Base-by-base conservation (phyloP, 2,797 vertebrate species). In the Clarias laeviceps region DNA sequence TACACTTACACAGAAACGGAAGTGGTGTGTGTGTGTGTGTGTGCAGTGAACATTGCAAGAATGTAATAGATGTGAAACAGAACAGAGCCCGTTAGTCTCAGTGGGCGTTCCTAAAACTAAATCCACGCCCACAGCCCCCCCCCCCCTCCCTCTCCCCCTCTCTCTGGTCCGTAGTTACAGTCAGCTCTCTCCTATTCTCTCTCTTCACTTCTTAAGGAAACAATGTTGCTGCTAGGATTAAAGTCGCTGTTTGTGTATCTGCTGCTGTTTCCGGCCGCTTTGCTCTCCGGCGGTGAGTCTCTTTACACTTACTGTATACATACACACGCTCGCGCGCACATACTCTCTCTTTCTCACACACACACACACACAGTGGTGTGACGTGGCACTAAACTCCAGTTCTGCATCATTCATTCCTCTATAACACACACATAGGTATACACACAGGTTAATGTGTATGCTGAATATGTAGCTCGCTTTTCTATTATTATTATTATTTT, bases 241-340 rank as follows among this genome's bases (percentile, higher is more conserved):
- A 81, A 81, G 62, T 65, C 79, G 8, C 18, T 81, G 37, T 81
- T 81, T 65, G 62, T 81, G 40, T 54, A 12, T 81, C 61, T 81
- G 40, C 62, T 81, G 62, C 18, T 66, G 79, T 81, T 81, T 81
- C 79, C 79, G 24, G 79, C 40, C 17, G 45, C 79, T 3, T 64
- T 81, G 80, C 64, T 68, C 3, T 66, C 64, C 34, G 45, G n/a
- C 4, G 61, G 80, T 81, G 62, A 81, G 80, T 81, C 24, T 66
- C 27, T 34, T 65, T 27, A 54, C 64, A 81, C 45, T 61, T 32
- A 3, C 56, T 17, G n/a, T 8, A 12, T 14, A 3, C 56, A 18
- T 8, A 34, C 18, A 50, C 62, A 22, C 37, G 27, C 61, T 29
- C 54, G 20, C 37, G 29, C 62, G 5, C 62, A 29, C 61, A 65